phyloP scores from a whole-genome alignment of 1,140 invertebrate genomes.

The Asobara japonica region DNA sequence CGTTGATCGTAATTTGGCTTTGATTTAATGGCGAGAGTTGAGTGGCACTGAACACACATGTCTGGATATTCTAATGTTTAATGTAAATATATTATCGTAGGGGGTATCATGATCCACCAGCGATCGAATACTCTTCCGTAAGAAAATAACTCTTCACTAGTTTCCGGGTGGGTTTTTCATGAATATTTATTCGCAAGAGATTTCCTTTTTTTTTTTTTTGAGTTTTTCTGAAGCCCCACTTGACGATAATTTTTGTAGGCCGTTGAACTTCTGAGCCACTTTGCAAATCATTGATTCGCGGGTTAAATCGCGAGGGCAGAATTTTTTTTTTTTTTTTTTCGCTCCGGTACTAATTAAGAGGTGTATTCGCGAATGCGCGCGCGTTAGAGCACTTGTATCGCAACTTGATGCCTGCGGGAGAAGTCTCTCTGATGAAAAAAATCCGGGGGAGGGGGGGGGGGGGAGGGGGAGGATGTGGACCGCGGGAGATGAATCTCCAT shows the following conservation, averaged over 20 bases:
- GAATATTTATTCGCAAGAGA: conserved; percentile 21
- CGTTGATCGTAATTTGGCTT: conserved; percentile 36
- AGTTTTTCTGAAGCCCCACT: conserved; percentile 39
- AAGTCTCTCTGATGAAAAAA: background rate
- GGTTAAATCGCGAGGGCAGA: conserved; percentile 32
- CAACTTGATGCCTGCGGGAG: background rate
- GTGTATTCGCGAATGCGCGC: background rate
- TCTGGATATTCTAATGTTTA: background rate
- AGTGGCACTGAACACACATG: background rate
- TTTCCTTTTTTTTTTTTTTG: conserved; percentile 33
- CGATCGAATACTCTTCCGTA: background rate
- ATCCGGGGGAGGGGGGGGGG: background rate
- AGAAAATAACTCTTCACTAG: conserved; percentile 1
- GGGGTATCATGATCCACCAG: background rate
- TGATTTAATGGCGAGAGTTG: conserved; percentile 55
- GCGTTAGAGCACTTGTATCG: background rate
- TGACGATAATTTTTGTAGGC: conserved; percentile 37
- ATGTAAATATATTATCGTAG: background rate
- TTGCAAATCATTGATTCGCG: conserved; percentile 41
- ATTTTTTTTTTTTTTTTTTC: conserved; percentile 10
- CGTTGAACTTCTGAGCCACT: conserved; percentile 40
- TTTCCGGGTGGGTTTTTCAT: background rate
- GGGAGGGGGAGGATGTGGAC: background rate
- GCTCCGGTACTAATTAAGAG: conserved; percentile 42
- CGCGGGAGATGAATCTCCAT: no score